Base-by-base conservation (phyloP, 2,113 vertebrate species). In the Corythornis vintsioides region DNA sequence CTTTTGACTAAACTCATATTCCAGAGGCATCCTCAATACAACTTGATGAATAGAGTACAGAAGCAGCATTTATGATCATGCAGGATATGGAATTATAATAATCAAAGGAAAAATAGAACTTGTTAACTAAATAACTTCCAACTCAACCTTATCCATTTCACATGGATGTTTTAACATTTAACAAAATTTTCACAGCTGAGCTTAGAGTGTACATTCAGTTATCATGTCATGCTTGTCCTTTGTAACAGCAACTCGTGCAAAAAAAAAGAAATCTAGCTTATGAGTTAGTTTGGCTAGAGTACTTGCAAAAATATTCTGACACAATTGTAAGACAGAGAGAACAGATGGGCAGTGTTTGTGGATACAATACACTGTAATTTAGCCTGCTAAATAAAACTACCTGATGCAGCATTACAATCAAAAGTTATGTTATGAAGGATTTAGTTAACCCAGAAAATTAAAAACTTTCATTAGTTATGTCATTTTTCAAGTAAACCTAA, bases 401-500 rank as follows among this genome's bases (percentile, higher is more conserved):
- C 89, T 95, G 94, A 96, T 89, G 42, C 66, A 89, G 80, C 86
- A 78, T 70, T 70, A 50, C 83, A 64, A 92, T 56, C 52, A 90
- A 88, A 95, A 93, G 94, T 91, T 74, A 96, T 92, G 94, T 95
- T 95, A 94, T 83, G 65, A 85, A n/a, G 69, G 93, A 92, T 94
- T 96, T 94, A 95, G 78, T 0, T 77, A 95, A 94, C 81, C 63
- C 89, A 66, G 52, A 45, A 90, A 82, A 95, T 94, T 74, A 88
- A 88, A 89, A 94, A 86, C 89, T 93, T 92, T 85, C 64, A 91
- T 81, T 77, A 91, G 61, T 93, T 88, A 95, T 88, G 82, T 71
- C 45, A 91, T 88, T 92, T 89, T 83, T 71, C 59, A 87, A 55
- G 33, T 47, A 90, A 78, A 82, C 11, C n/a, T 61, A 42, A 76